Evolutionary conservation across 64 coral and sea anemone species (phyloP), one percentile per base, ranked within the genome.

Genomic region (Stylophora pistillata): DNA sequence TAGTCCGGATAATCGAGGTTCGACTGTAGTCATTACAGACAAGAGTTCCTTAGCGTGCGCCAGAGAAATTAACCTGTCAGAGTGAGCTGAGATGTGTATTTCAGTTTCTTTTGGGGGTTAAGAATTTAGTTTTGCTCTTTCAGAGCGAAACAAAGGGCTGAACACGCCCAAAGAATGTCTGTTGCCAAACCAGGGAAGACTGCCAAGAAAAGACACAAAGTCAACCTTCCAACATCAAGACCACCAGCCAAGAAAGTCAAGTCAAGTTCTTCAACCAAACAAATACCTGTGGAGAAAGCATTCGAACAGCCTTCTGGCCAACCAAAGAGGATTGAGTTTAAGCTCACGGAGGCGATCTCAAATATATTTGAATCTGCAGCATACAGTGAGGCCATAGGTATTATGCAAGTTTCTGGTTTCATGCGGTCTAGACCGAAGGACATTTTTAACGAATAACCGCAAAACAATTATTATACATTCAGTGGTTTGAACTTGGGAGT

Each of bases 291-390:
- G 2, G 90, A 95, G 55, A 91, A 77, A 29, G 96, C 86, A 13
- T 99, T 99, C 93, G 97, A 99, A 27, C 93, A 92, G 62, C 71
- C 93, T 10, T 53, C 84, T 5, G 93, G 77, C 17, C 97, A 93
- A 32, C 53, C 78, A 23, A 91, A 82, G 55, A 99, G 93, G 78
- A 99, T 99, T 58, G 97, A 82, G 60, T 92, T 99, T 61, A 95
- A 95, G 64, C 84, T 99, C 23, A 89, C 82, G 3, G 93, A 99
- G 76, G 87, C 93, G 1, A 95, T 98, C 29, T 92, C 97, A 28
- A 88, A 90, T 30, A 95, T 99, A 77, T 99, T 99, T 93, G 97
- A 99, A 29, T 84, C 83, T 59, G 93, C 76, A 64, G 82, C 90
- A 55, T 75, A 82, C 5, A 26, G 10, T 62, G 25, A 55, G 20